Evolutionary conservation across 2,888 invertebrate genomes (phyloP).

Genomic region (Tricholauxania praeusta): DNA sequence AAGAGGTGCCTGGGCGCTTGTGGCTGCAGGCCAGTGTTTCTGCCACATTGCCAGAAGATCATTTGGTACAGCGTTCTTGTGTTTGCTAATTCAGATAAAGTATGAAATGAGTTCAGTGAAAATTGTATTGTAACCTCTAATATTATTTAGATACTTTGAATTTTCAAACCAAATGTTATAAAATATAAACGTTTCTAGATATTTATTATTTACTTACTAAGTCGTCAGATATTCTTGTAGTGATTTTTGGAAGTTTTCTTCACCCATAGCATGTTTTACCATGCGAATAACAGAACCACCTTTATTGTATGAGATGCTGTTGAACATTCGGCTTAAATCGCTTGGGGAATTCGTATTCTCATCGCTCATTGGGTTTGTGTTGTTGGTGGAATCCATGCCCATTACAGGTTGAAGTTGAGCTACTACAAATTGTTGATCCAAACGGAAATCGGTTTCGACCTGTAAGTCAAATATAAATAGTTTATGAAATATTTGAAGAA

Average conservation of each 20-base stretch:
- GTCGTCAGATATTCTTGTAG: constrained; percentile 64
- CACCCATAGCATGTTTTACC: constrained; percentile 62
- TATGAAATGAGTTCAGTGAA: too few relatives aligned
- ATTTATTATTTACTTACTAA: constrained; percentile 52
- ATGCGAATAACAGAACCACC: constrained; percentile 75
- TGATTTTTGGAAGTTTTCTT: constrained; percentile 58
- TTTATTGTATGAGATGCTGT: constrained; percentile 89
- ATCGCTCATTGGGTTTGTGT: constrained; percentile 84
- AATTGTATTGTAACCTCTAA: not conserved
- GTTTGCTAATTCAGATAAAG: constrained; percentile 46
- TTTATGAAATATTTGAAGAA: not conserved
- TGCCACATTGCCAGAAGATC: constrained; percentile 70
- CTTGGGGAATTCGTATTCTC: constrained; percentile 83
- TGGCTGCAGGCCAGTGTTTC: constrained; percentile 54
- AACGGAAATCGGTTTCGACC: constrained; percentile 76
- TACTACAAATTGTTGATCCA: constrained; percentile 82
- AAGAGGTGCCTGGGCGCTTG: constrained; percentile 53
- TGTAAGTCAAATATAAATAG: constrained; percentile 50
- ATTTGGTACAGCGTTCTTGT: constrained; percentile 67
- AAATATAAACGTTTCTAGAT: not conserved
- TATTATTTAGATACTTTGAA: not conserved
- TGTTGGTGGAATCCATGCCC: constrained; percentile 77
- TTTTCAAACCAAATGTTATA: too few relatives aligned
- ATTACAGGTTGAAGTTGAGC: constrained; percentile 81
- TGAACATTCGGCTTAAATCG: constrained; percentile 86